These are phyloP conservation scores for Danaus chrysippus DNA, from an alignment of 2,888 invertebrate species.

Conservation along the genomic window DNA sequence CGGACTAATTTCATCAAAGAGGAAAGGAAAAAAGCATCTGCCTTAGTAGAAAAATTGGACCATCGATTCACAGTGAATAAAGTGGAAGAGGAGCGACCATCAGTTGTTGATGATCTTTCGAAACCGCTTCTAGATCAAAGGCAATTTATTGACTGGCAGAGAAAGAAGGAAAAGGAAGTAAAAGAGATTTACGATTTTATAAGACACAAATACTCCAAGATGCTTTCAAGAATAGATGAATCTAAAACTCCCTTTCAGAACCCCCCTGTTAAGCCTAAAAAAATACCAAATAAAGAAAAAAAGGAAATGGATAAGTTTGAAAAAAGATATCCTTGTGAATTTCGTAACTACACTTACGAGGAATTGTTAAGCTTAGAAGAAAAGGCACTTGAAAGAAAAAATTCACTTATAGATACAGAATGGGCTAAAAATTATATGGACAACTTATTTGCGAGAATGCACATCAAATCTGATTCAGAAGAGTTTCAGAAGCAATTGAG, in stretches of 20 bases:
- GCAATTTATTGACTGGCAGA: constrained; percentile 79
- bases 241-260: constrained; percentile 41
- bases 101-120: constrained; percentile 62
- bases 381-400: constrained; percentile 47
- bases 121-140: constrained; percentile 66
- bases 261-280: constrained; percentile 33
- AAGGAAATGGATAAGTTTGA: constrained; percentile 61
- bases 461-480: constrained; percentile 60
- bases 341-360: constrained; percentile 62
- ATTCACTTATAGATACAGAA: constrained; percentile 51
- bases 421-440: constrained; percentile 73
- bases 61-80: constrained; percentile 59
- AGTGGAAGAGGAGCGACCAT: constrained; percentile 51
- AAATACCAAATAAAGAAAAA: constrained; percentile 43
- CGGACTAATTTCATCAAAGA: constrained; percentile 74
- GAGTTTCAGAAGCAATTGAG: constrained; percentile 73
- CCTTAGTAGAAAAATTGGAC: constrained; percentile 58
- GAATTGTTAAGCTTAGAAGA: constrained; percentile 57
- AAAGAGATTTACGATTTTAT: constrained; percentile 64
- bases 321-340: constrained; percentile 54
- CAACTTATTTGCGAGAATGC: constrained; percentile 65
- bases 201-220: constrained; percentile 64
- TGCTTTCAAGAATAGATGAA: constrained; percentile 53
- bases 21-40: constrained; percentile 65
- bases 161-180: constrained; percentile 65